Evolutionary conservation across 2,113 vertebrate species (phyloP), one percentile per base, ranked within the genome.

Genomic region (Rallus limicola): DNA sequence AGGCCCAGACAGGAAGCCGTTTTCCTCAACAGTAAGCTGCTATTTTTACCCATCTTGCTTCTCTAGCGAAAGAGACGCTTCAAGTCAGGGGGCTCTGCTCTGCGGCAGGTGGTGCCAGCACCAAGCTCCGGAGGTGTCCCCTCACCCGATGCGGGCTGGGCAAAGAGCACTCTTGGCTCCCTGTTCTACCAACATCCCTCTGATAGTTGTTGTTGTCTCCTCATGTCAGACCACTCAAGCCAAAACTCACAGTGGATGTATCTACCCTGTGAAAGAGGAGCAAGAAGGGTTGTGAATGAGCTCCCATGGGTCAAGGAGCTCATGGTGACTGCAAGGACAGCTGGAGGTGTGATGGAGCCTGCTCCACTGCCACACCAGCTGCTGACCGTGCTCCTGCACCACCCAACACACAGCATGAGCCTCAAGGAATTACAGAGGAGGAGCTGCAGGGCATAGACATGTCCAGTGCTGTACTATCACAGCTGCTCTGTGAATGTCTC

Each of bases 11-110:
- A 92, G 93, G 90, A 90, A 93, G 92, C 83, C 64, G 62, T 86
- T 93, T 93, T 93, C 92, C 93, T 96, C 86, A 96, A 88, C 65
- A 95, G 90, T 93, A 88, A 93, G 69, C 36, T 95, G 83, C 95
- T 95, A 84, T 96, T 97, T 96, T 96, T 96, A 90, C 83, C 71
- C 91, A 91, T 92, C 74, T 88, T n/a, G 2, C 29, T 71, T 77
- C 72, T 75, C 65, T 72, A 63, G 53, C 34, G 69, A 58, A 64
- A 60, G 67, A 58, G 65, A 69, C 3, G 1, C 62, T 92, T 64
- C 16, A 85, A 92, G 80, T 25, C 69, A 62, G 26, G 18, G 60
- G 62, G 26, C 25, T 75, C 23, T 42, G 46, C 40, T 88, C 25
- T 36, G 48, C n/a, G 65, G 34, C 36, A 26, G 29, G 40, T 62